Percentiles rank a stretch among this genome's conserved stretches.
phyloP scores from a whole-genome alignment of 2,888 invertebrate species.

The Leptinotarsa haldemani region DNA sequence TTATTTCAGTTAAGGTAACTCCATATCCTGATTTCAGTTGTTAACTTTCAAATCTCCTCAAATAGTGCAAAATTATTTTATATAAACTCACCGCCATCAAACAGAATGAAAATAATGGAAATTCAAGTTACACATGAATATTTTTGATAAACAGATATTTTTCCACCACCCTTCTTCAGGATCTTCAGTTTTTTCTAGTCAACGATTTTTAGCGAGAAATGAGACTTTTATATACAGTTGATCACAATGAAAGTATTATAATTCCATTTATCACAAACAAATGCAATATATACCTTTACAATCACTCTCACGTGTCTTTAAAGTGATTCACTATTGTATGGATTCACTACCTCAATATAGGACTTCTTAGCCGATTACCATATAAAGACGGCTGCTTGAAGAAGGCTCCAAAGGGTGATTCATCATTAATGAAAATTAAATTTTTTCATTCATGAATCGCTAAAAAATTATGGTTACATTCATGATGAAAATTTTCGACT shows the following conservation, averaged over 20 bases:
- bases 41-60: not conserved
- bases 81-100: not conserved
- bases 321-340: not conserved
- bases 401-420: constrained; percentile 13
- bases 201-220: constrained; percentile 39
- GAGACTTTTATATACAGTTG: constrained; percentile 39
- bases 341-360: constrained; percentile 5
- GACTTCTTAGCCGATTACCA: not conserved
- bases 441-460: not conserved
- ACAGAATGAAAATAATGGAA: constrained; percentile 21
- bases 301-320: not conserved
- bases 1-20: not conserved
- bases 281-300: constrained; percentile 11
- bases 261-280: constrained; percentile 25
- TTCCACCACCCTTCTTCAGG: constrained; percentile 36
- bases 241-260: constrained; percentile 40
- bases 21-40: not conserved
- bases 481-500: not conserved
- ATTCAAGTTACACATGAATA: constrained; percentile 22
- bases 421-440: not conserved
- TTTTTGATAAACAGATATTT: constrained; percentile 40
- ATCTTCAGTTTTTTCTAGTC: constrained; percentile 44
- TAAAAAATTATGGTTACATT: not conserved
- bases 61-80: not conserved
- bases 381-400: not conserved